Evolutionary conservation across 2,888 invertebrate species (phyloP).

Genomic region (Melieria crassipennis): DNA sequence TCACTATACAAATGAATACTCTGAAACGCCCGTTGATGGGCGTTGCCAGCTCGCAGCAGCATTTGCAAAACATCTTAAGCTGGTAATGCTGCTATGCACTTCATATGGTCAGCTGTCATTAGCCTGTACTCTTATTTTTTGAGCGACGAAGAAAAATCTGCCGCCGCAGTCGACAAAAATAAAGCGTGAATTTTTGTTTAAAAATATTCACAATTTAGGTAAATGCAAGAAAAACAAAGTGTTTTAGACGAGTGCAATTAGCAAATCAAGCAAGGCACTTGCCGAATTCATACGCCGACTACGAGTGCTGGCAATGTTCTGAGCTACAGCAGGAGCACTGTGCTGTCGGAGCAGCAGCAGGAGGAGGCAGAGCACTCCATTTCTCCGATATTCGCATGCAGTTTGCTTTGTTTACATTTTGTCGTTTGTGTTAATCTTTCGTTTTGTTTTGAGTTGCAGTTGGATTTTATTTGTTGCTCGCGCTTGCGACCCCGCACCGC

Average conservation of each 20-base stretch:
- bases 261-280: background rate
- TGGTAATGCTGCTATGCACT: no score
- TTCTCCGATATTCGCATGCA: no score
- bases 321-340: no score
- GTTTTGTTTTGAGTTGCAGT: slow-evolving; percentile 2
- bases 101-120: slow-evolving; percentile 7
- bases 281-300: no score
- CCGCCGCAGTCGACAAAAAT: background rate
- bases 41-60: no score
- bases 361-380: no score
- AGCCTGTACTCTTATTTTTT: background rate
- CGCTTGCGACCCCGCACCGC: background rate
- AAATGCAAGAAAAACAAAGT: background rate
- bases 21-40: no score
- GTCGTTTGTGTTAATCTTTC: background rate
- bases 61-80: no score
- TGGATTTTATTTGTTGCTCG: background rate
- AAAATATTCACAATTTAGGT: background rate
- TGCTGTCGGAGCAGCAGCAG: no score
- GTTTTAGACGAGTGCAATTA: background rate
- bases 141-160: slow-evolving; percentile 9
- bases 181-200: slow-evolving; percentile 11
- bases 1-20: no score
- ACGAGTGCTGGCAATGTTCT: no score
- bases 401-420: no score